Conservation (phyloP, 2,113 vertebrate species). For the Capreolus pygargus region DNA sequence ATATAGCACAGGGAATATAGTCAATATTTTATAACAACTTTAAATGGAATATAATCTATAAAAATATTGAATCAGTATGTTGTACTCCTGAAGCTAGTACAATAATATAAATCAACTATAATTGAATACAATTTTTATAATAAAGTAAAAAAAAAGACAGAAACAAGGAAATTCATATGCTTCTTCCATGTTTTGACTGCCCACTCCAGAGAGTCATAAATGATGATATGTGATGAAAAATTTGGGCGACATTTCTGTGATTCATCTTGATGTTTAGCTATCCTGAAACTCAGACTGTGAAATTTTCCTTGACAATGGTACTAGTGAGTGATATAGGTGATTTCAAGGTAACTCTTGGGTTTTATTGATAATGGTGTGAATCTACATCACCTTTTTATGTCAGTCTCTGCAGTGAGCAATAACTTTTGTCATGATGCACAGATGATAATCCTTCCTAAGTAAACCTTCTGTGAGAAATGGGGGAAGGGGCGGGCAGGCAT, state of each 20-base stretch:
- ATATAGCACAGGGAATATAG: not conserved
- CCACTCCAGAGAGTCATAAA: not conserved
- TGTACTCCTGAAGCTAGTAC: not conserved
- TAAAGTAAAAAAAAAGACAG: not conserved
- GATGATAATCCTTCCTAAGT: not conserved
- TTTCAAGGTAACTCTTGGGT: not conserved
- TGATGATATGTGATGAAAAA: not conserved
- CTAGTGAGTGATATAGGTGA: not conserved
- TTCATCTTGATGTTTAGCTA: not conserved
- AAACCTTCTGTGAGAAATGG: not conserved
- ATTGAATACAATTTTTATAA: not conserved
- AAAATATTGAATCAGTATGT: not conserved
- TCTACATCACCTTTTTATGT: not conserved
- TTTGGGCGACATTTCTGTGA: not conserved
- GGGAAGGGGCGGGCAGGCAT: not conserved
- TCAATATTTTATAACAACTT: not conserved
- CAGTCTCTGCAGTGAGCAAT: not conserved
- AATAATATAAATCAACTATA: not conserved
- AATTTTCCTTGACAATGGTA: not conserved
- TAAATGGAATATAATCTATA: not conserved
- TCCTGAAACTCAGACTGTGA: no score
- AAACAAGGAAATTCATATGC: not conserved
- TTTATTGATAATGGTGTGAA: not conserved
- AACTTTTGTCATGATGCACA: not conserved
- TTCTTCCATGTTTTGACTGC: not conserved